A percentile compares a stretch with the other conserved stretches of the same genome.
These are phyloP conservation scores for Archilochus colubris DNA, from an alignment of 2,113 vertebrate genomes.

Conservation along the genomic window DNA sequence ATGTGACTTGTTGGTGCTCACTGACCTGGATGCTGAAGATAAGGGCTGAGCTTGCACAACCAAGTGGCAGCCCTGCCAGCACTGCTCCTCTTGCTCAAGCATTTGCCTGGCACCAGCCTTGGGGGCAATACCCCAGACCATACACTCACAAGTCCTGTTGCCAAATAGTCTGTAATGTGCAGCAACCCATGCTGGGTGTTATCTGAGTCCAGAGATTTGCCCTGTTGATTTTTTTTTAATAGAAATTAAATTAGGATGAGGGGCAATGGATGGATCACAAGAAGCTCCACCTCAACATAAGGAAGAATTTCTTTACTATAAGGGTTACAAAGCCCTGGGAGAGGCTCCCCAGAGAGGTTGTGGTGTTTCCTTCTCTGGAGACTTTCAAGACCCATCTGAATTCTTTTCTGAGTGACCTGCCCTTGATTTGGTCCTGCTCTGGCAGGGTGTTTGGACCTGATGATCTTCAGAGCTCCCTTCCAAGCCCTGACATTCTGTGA, in stretches of 20 bases:
- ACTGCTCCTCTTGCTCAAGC: not conserved
- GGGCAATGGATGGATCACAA: no score
- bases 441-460: no score
- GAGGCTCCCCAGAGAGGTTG: no score
- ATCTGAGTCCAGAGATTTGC: not conserved
- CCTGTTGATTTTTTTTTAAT: not conserved
- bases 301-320: no score
- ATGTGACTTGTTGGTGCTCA: rapidly evolving
- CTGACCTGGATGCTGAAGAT: not conserved
- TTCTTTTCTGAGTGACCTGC: no score
- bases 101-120: not conserved
- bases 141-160: not conserved
- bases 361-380: no score
- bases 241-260: not conserved
- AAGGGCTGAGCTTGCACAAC: not conserved
- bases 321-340: no score
- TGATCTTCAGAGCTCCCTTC: no score
- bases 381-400: no score
- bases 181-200: not conserved
- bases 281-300: no score
- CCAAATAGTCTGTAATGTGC: not conserved
- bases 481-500: no score
- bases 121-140: not conserved
- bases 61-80: not conserved
- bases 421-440: no score